Conservation (phyloP, 2,113 vertebrate species). For the Phaethon lepturus region DNA sequence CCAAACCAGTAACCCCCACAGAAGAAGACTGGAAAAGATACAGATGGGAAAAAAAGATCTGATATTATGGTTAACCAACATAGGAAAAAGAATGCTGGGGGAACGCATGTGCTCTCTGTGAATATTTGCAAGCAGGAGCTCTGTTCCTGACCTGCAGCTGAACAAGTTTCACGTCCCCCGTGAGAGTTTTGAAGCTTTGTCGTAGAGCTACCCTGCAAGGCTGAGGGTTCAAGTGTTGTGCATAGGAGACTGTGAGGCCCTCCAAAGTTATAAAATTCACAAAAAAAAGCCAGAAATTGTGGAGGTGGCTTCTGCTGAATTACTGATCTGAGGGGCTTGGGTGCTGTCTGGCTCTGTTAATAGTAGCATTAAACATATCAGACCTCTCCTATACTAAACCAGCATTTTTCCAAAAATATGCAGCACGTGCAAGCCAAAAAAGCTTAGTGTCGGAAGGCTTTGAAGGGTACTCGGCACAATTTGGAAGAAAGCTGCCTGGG, state of each 20-base stretch:
- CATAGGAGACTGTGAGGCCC: not conserved
- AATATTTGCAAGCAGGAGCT: not conserved
- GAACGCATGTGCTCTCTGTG: accelerated
- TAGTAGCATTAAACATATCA: not conserved
- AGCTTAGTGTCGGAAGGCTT: accelerated
- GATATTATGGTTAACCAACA: not conserved
- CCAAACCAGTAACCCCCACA: not conserved
- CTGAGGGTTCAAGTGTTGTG: not conserved
- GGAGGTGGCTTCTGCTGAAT: not conserved
- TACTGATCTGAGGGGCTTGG: not conserved
- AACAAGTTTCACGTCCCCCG: accelerated
- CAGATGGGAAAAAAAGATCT: not conserved
- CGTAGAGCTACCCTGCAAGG: not conserved
- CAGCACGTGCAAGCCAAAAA: not conserved
- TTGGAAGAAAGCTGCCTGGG: not conserved
- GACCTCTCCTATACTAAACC: not conserved
- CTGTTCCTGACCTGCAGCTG: not conserved
- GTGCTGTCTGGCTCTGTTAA: not conserved
- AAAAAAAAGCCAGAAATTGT: not conserved
- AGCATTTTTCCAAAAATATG: not conserved
- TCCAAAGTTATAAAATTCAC: not conserved
- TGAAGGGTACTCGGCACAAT: not conserved
- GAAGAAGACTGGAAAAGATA: not conserved
- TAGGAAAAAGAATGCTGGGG: not conserved
- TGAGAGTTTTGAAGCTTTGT: not conserved